Evolutionary conservation across 64 coral and sea anemone genomes (phyloP), one percentile per base, ranked within the genome.

Genomic region (Actinia tenebrosa): DNA sequence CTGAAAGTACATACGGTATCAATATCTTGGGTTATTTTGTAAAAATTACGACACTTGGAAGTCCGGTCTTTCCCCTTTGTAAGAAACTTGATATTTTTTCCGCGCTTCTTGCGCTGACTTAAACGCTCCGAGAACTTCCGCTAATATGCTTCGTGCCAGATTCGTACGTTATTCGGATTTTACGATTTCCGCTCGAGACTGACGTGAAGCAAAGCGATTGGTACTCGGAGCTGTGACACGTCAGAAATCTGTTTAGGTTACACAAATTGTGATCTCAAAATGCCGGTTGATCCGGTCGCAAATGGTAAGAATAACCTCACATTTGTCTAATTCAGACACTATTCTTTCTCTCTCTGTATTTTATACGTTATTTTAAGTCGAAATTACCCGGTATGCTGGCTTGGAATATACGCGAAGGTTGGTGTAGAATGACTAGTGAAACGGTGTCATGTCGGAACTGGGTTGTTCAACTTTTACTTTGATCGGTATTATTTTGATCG

Each of bases 201-300:
- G 77, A 86, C 30, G 72, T 62, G 60, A 25, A 23, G 19, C 17
- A 43, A 13, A 17, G 82, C 82, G 53, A 85, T 85, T 61, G 20
- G 52, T 16, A 60, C 43, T 84, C 82, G 82, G 23, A 85, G 19
- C 83, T 85, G 86, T 86, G 94, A 93, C 94, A 96, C 88, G 89
- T 95, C 89, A 93, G 85, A 87, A 84, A 71, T 84, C 89, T 86
- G 83, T 46, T 84, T 87, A 26, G 55, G 89, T 96, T 87, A 71
- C 79, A 87, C 84, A 50, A 84, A 56, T 86, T 88, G 89, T 87
- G 77, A 71, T 86, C 89, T 59, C 56, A 88, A 93, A 91, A 96
- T 96, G 94, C 91, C 94, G 91, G 94, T 90, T 78, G 91, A 96
- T 93, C 94, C 94, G 71, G 89, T 83, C 82, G 69, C 89, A 56